Evolutionary conservation across 2,888 invertebrate genomes (phyloP).

Genomic region (Zygogramma bicolorata): DNA sequence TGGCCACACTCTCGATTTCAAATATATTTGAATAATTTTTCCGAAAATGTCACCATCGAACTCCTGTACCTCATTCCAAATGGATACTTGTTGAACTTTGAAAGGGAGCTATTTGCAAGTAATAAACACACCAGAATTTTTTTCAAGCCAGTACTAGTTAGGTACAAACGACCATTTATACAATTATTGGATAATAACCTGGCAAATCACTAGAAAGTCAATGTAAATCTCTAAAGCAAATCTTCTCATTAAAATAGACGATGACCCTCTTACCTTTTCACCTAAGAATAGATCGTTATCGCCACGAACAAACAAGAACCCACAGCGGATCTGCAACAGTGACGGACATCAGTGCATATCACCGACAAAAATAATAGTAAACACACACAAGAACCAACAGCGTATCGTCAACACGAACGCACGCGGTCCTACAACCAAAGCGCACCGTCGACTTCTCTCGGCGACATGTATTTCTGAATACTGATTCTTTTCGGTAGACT

Average conservation of each 20-base stretch:
- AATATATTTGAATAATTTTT: too few relatives aligned
- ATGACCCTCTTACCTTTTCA: neutral
- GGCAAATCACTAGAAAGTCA: too few relatives aligned
- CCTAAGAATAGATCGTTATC: neutral
- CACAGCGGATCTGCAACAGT: neutral
- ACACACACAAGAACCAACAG: neutral
- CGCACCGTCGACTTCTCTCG: neutral
- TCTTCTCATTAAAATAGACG: neutral
- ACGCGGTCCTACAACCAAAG: neutral
- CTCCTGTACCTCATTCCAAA: too few relatives aligned
- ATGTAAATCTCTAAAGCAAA: neutral
- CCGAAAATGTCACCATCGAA: too few relatives aligned
- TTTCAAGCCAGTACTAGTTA: too few relatives aligned
- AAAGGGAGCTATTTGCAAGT: too few relatives aligned
- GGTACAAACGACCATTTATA: too few relatives aligned
- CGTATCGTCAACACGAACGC: neutral
- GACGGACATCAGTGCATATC: neutral
- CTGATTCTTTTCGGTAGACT: slow-evolving; percentile 20
- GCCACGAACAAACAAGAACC: too few relatives aligned
- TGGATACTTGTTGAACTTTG: too few relatives aligned
- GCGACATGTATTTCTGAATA: slow-evolving; percentile 21
- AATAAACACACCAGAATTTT: too few relatives aligned
- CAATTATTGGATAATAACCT: too few relatives aligned
- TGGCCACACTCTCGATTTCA: too few relatives aligned
- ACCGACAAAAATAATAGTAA: neutral